These are phyloP conservation scores for Babyrousa celebensis DNA, from an alignment of 2,797 vertebrate species.

Conservation along the genomic window DNA sequence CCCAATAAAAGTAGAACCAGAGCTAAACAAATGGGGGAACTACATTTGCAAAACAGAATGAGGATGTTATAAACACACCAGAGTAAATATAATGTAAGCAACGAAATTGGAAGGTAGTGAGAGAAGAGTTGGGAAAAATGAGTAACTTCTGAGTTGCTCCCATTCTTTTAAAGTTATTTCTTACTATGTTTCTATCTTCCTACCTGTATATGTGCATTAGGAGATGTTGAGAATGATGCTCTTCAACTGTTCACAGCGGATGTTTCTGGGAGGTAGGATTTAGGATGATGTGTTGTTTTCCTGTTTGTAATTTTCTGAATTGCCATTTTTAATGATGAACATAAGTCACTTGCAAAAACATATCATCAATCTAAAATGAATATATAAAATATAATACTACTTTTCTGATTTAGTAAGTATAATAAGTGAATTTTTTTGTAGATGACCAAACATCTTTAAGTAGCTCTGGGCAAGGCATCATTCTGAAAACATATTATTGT, in stretches of 20 bases:
- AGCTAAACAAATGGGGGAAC: neutral
- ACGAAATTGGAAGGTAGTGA: neutral
- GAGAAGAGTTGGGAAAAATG: neutral
- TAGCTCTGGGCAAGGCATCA: neutral
- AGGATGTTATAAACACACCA: neutral
- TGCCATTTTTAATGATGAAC: constrained; percentile 30
- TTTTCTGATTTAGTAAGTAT: neutral
- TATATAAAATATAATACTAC: neutral
- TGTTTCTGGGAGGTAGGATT: neutral
- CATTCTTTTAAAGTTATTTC: neutral
- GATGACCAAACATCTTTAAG: neutral
- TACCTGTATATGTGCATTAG: neutral
- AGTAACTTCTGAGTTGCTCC: neutral
- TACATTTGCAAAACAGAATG: neutral
- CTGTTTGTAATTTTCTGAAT: constrained; percentile 12
- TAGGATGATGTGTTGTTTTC: neutral
- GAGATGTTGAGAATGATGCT: constrained; percentile 10
- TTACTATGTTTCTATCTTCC: neutral
- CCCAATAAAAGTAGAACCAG: constrained; percentile 1
- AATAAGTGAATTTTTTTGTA: neutral
- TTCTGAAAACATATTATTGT: neutral
- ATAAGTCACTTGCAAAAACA: constrained; percentile 41
- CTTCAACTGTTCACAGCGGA: neutral
- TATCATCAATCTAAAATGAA: constrained; percentile 36
- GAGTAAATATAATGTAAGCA: neutral